These are phyloP conservation scores for Misgurnus mizolepis DNA, from an alignment of 2,113 vertebrate genomes.

Conservation along the genomic window DNA sequence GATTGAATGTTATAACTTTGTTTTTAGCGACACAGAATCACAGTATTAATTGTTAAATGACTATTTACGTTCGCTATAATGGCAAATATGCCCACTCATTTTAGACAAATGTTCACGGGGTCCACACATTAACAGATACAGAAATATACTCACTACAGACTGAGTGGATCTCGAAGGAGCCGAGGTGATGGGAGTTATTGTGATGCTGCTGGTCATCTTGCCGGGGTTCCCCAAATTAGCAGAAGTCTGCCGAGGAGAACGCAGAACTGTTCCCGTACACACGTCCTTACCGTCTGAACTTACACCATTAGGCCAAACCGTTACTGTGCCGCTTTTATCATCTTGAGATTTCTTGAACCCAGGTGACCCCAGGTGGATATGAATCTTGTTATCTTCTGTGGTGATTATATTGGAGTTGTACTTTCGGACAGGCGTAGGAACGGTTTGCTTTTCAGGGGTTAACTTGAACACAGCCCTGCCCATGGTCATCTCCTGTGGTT, in stretches of 20 bases:
- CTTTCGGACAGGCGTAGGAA: conserved; percentile 73
- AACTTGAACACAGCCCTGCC: conserved; percentile 85
- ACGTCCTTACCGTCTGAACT: conserved; percentile 77
- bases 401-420: conserved; percentile 89
- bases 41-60: conserved; percentile 34
- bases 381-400: conserved; percentile 97
- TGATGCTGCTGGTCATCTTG: conserved; percentile 96
- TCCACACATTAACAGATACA: too few relatives aligned
- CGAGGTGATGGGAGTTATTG: conserved; percentile 84
- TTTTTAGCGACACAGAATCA: conserved; percentile 32
- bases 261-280: conserved; percentile 81
- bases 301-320: conserved; percentile 75
- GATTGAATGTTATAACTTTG: conserved; percentile 55
- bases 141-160: conserved; percentile 81
- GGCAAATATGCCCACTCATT: not conserved
- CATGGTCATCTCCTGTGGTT: conserved; percentile 76
- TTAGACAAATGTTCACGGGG: not conserved
- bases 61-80: not conserved
- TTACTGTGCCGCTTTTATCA: conserved; percentile 66
- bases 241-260: conserved; percentile 75
- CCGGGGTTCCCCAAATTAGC: conserved; percentile 42
- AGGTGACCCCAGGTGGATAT: conserved; percentile 90
- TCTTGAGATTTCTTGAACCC: conserved; percentile 82
- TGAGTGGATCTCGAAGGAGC: conserved; percentile 81
- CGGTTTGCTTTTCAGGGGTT: conserved; percentile 83